phyloP scores from a whole-genome alignment of 2,797 vertebrate species.

The Erethizon dorsatum region DNA sequence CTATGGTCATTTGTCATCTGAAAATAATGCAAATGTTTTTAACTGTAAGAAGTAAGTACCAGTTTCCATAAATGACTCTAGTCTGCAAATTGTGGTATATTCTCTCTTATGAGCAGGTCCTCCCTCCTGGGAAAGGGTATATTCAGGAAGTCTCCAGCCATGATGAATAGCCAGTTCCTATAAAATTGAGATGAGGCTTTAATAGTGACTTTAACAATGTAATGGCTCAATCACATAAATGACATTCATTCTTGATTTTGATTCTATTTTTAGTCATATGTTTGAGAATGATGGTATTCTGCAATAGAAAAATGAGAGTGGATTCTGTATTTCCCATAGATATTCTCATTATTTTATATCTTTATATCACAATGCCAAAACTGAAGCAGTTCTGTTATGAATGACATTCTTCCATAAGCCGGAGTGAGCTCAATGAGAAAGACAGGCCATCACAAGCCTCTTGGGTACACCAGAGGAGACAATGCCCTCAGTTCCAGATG shows the following conservation, averaged over 20 bases:
- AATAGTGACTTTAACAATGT: slow-evolving; percentile 48
- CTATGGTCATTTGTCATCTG: slow-evolving; percentile 35
- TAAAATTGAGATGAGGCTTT: slow-evolving; percentile 40
- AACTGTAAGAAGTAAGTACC: slow-evolving; percentile 87
- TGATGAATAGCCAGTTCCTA: slow-evolving; percentile 92
- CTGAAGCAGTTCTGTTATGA: slow-evolving; percentile 6
- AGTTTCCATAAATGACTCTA: slow-evolving; percentile 94
- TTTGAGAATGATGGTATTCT: slow-evolving; percentile 54
- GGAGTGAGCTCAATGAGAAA: not conserved
- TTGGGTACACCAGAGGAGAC: not conserved
- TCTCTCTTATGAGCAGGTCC: slow-evolving; percentile 94
- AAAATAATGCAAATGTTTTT: slow-evolving; percentile 63
- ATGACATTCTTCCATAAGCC: not conserved
- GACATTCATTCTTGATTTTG: slow-evolving; percentile 40
- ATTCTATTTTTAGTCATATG: slow-evolving; percentile 18
- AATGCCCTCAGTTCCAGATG: not conserved
- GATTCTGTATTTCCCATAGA: not conserved
- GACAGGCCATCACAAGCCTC: not conserved
- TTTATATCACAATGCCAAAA: slow-evolving; percentile 36
- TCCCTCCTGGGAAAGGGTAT: slow-evolving; percentile 91
- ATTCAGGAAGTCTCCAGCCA: slow-evolving; percentile 95
- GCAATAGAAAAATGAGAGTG: slow-evolving; percentile 17
- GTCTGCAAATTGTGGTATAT: slow-evolving; percentile 93
- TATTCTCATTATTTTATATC: slow-evolving; percentile 31
- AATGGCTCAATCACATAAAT: slow-evolving; percentile 37